These are phyloP conservation scores for Sphecodes monilicornis DNA, from an alignment of 2,888 invertebrate genomes.

Conservation along the genomic window DNA sequence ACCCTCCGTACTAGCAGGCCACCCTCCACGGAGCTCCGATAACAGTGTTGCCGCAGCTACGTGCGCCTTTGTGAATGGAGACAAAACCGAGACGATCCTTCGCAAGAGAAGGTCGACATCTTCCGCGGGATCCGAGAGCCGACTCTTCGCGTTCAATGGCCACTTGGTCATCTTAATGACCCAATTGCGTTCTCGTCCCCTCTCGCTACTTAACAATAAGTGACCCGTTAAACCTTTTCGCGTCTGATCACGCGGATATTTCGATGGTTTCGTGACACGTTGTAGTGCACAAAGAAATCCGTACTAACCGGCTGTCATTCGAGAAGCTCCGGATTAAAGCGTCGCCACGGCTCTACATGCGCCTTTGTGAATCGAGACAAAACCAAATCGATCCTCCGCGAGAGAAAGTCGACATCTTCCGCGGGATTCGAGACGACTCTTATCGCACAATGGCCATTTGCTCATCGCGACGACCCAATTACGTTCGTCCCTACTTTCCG, in stretches of 20 bases:
- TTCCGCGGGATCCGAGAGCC: constrained; percentile 25
- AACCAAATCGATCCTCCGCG: constrained; percentile 27
- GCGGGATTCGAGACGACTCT: constrained; percentile 3
- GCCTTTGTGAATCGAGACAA: constrained; percentile 64
- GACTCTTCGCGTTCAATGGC: constrained; percentile 1
- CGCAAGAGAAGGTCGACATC: constrained; percentile 46
- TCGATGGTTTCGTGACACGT: no score
- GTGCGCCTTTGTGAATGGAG: constrained; percentile 64
- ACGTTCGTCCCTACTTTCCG: constrained; percentile 7
- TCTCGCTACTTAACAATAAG: neutral
- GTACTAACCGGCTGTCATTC: no score
- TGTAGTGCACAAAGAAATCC: no score
- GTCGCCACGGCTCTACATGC: constrained; percentile 49
- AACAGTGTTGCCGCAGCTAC: constrained; percentile 55
- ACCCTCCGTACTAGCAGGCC: constrained; percentile 51
- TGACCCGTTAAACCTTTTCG: no score
- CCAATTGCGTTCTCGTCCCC: neutral
- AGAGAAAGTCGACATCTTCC: constrained; percentile 45
- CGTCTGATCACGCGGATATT: no score
- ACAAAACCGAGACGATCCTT: constrained; percentile 42
- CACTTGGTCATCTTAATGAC: constrained; percentile 19
- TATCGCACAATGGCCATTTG: constrained; percentile 9
- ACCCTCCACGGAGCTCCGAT: constrained; percentile 54
- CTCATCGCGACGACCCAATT: constrained; percentile 34
- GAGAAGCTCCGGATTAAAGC: constrained; percentile 60